These are phyloP conservation scores for Phengaris alcon DNA, from an alignment of 2,888 invertebrate species.

Conservation along the genomic window DNA sequence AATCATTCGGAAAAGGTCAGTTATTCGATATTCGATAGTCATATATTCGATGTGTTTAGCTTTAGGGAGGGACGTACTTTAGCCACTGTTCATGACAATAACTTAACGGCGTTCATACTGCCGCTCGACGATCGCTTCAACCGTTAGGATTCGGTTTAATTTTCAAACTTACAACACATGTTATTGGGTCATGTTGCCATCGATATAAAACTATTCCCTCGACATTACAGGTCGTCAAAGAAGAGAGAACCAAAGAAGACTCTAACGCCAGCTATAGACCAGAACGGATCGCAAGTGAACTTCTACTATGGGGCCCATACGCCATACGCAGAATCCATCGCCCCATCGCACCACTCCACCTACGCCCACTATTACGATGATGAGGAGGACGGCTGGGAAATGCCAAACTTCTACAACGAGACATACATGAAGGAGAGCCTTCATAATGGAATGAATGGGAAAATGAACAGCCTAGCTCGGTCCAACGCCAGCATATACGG, in stretches of 20 bases:
- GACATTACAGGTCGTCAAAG: conserved; percentile 83
- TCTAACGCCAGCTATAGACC: conserved; percentile 91
- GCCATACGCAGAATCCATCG: conserved; percentile 96
- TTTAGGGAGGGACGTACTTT: background rate
- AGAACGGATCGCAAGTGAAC: conserved; percentile 95
- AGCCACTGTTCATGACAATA: background rate
- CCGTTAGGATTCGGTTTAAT: conserved; percentile 16
- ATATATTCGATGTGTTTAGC: no score
- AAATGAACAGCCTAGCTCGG: conserved; percentile 95
- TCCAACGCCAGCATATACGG: conserved; percentile 97
- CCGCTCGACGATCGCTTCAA: background rate
- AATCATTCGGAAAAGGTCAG: no score
- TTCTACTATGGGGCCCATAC: conserved; percentile 97
- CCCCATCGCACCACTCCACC: conserved; percentile 96
- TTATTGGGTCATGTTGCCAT: background rate
- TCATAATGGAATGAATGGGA: conserved; percentile 90
- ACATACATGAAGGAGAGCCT: conserved; percentile 97
- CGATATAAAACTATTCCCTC: conserved; percentile 8
- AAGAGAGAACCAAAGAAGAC: conserved; percentile 95
- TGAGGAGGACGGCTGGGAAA: conserved; percentile 97
- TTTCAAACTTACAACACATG: conserved; percentile 17
- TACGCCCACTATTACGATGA: conserved; percentile 97
- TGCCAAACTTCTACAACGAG: conserved; percentile 98
- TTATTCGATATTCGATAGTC: no score
- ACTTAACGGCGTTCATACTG: background rate